Conservation (phyloP, 2,888 invertebrate species). For the Ligdia adustata region DNA sequence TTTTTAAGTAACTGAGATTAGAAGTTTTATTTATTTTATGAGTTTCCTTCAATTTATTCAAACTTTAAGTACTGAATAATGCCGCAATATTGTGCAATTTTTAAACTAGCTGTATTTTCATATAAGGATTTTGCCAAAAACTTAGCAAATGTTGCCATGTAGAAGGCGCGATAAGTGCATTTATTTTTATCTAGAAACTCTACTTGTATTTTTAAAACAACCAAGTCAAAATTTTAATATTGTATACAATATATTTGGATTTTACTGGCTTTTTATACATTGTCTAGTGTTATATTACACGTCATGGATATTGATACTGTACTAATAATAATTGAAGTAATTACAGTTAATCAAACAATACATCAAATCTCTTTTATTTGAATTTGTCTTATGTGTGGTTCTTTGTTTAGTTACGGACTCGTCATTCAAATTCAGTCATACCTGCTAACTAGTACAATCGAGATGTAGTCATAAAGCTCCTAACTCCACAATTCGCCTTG, state of each 20-base stretch:
- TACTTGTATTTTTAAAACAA: constrained; percentile 53
- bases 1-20: constrained; percentile 41
- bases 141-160: constrained; percentile 69
- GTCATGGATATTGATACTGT: constrained; percentile 60
- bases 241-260: constrained; percentile 61
- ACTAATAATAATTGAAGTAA: constrained; percentile 56
- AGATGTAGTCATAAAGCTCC: too few species aligned
- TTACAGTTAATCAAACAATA: constrained; percentile 66
- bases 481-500: too few species aligned
- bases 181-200: constrained; percentile 62
- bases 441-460: too few species aligned
- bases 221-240: constrained; percentile 57
- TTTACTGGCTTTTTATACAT: constrained; percentile 73
- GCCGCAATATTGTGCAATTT: constrained; percentile 56
- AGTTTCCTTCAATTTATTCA: constrained; percentile 41
- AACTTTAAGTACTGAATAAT: constrained; percentile 31
- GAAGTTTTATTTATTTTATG: constrained; percentile 50
- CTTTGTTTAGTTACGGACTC: too few species aligned
- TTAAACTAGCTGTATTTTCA: constrained; percentile 49
- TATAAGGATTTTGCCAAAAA: constrained; percentile 68
- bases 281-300: constrained; percentile 66
- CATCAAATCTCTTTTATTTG: constrained; percentile 42
- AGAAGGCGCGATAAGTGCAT: constrained; percentile 71
- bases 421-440: too few species aligned
- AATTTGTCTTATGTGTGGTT: too few species aligned